These are phyloP conservation scores for Hedychridium roseum DNA, from an alignment of 2,888 invertebrate species.

Conservation along the genomic window DNA sequence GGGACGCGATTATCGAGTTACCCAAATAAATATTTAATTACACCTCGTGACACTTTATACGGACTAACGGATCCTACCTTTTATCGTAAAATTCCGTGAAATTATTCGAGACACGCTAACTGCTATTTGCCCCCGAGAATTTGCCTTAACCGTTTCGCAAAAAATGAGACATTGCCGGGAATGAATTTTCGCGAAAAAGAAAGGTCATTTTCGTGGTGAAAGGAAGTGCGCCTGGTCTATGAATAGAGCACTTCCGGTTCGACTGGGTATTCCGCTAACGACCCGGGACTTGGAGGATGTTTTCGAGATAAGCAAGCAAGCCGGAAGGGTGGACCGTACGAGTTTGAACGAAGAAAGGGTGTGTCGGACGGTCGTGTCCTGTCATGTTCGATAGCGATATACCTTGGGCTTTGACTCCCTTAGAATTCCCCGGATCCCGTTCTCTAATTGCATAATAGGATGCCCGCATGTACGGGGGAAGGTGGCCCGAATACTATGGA, in stretches of 20 bases:
- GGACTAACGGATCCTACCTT: no score
- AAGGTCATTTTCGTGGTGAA: no score
- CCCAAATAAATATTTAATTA: neutral
- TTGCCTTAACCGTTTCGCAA: no score
- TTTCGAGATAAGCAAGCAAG: slow-evolving; percentile 57
- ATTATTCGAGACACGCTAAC: no score
- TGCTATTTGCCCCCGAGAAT: no score
- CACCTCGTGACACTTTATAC: neutral
- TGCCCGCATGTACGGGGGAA: slow-evolving; percentile 51
- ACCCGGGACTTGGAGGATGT: slow-evolving; percentile 33
- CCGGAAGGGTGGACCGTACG: slow-evolving; percentile 42
- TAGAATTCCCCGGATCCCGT: slow-evolving; percentile 53
- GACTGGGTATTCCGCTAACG: neutral
- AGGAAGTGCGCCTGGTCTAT: no score
- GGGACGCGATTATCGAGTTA: neutral
- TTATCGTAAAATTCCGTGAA: no score
- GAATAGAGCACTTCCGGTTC: neutral
- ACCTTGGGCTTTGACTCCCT: slow-evolving; percentile 55
- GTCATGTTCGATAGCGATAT: slow-evolving; percentile 63
- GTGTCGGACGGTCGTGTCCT: slow-evolving; percentile 63
- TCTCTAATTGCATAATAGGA: slow-evolving; percentile 63
- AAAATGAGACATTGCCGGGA: no score
- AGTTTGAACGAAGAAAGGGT: slow-evolving; percentile 63
- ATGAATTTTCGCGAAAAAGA: no score
- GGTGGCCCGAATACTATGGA: slow-evolving; percentile 38